Percentiles rank a stretch among this genome's conserved stretches.
phyloP scores from a whole-genome alignment of 2,797 vertebrate genomes.

The Distichodus sexfasciatus region DNA sequence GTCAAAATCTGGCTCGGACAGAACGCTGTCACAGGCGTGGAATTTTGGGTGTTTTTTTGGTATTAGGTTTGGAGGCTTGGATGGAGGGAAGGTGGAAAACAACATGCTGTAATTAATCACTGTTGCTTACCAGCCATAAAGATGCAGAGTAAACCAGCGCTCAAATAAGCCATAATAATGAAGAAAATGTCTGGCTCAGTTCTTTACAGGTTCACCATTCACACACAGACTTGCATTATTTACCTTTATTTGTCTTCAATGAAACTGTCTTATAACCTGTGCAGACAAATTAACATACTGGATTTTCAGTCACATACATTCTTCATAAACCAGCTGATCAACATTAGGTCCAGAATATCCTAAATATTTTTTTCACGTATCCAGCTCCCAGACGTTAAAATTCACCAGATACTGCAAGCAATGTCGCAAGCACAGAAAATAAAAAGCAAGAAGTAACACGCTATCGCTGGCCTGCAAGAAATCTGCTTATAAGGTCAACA shows the following conservation, averaged over 20 bases:
- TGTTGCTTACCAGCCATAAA: background rate
- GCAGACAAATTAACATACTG: no score
- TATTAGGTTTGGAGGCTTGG: background rate
- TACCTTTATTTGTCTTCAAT: no score
- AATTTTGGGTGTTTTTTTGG: background rate
- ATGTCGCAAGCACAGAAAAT: background rate
- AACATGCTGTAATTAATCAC: slow-evolving; percentile 8
- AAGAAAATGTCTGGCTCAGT: no score
- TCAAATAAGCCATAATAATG: background rate
- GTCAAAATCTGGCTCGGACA: background rate
- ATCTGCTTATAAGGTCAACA: background rate
- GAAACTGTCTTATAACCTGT: no score
- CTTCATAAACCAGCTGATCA: no score
- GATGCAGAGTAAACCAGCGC: background rate
- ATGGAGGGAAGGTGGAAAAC: background rate
- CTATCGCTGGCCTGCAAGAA: no score
- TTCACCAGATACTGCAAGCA: no score
- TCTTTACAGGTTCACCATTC: no score
- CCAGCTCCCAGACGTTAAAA: no score
- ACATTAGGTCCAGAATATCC: no score
- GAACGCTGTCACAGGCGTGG: background rate
- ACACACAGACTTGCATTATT: background rate
- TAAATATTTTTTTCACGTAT: no score
- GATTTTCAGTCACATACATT: no score
- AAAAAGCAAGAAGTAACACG: background rate